Conservation (phyloP, 2,113 vertebrate species). For the Ptyas mucosa region DNA sequence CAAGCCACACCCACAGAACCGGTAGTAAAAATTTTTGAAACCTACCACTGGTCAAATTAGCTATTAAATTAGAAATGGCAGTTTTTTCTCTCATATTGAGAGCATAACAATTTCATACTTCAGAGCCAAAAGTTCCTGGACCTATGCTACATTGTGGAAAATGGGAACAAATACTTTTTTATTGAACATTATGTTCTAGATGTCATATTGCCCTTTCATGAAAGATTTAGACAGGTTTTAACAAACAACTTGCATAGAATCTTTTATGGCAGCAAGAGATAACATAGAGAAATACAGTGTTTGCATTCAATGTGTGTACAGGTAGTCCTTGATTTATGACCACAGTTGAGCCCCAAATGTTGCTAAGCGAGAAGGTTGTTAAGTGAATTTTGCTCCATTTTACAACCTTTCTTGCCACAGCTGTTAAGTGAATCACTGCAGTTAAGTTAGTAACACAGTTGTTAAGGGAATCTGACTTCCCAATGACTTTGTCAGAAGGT, state of each 20-base stretch:
- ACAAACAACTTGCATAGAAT: not conserved
- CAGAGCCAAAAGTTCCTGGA: not conserved
- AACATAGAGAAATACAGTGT: not conserved
- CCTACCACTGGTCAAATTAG: not conserved
- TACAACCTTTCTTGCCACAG: not conserved
- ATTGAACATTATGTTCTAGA: not conserved
- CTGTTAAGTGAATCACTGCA: not conserved
- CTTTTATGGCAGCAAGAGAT: not conserved
- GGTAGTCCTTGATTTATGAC: not conserved
- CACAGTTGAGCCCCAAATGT: not conserved
- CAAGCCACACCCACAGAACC: too few species aligned
- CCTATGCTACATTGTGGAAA: not conserved
- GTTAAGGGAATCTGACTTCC: not conserved
- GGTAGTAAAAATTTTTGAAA: too few species aligned
- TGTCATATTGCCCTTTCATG: not conserved
- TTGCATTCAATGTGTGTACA: not conserved
- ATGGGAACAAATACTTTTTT: not conserved
- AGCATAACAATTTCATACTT: not conserved
- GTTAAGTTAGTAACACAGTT: not conserved
- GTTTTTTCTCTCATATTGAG: not conserved
- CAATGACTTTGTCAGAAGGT: not conserved
- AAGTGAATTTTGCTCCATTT: not conserved
- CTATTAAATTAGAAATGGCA: not conserved
- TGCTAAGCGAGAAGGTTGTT: not conserved
- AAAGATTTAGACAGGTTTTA: not conserved